A percentile compares a stretch with the other conserved stretches of the same genome.
phyloP scores from a whole-genome alignment of 2,888 invertebrate genomes.

The Mythimna ferrago region DNA sequence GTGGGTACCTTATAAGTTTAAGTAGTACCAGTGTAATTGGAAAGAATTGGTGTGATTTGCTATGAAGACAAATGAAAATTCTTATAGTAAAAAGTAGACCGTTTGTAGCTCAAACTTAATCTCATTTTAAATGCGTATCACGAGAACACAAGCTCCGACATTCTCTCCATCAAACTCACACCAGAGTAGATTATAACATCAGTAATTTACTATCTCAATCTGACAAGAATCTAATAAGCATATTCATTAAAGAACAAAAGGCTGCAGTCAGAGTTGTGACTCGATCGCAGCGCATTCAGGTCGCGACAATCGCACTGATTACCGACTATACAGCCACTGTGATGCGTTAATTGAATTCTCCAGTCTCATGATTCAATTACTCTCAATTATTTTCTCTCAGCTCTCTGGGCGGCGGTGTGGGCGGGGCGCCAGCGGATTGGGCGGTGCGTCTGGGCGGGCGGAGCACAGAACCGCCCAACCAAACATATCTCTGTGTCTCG shows the following conservation, averaged over 20 bases:
- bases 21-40: too few relatives aligned
- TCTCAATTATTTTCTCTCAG: constrained; percentile 80
- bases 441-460: constrained; percentile 82
- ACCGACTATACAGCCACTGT: constrained; percentile 65
- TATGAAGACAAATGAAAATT: too few relatives aligned
- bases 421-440: constrained; percentile 80
- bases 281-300: constrained; percentile 25
- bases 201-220: constrained; percentile 15
- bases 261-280: constrained; percentile 25
- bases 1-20: too few relatives aligned
- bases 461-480: constrained; percentile 79
- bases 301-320: constrained; percentile 82
- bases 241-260: constrained; percentile 30
- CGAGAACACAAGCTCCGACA: too few relatives aligned
- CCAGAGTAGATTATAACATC: not conserved
- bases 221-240: constrained; percentile 20
- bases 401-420: constrained; percentile 77
- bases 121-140: too few relatives aligned
- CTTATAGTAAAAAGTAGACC: too few relatives aligned
- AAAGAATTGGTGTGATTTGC: too few relatives aligned
- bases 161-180: too few relatives aligned
- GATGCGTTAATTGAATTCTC: constrained; percentile 83
- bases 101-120: too few relatives aligned
- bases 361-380: constrained; percentile 84
- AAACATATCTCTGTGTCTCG: constrained; percentile 69